Base-by-base conservation (phyloP, 1,140 invertebrate genomes). In the Atta cephalotes region DNA sequence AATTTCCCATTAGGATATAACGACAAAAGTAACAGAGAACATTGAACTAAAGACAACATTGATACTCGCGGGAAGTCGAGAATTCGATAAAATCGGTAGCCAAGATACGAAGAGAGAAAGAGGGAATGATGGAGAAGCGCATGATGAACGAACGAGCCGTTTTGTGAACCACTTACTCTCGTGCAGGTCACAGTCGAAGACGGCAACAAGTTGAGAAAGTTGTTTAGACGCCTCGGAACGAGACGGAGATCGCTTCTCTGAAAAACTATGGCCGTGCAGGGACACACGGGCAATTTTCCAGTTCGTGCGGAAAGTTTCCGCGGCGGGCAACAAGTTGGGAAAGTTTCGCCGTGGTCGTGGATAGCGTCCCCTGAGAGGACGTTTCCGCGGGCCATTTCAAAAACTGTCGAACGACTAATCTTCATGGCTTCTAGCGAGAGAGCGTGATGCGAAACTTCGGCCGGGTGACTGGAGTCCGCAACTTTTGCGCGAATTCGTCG, bases 121-220 rank as follows among this genome's bases (percentile, higher is more conserved):
- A 56, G 12, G 10, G 5, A 31, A 21, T 6, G 18, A 16, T 18
- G 28, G n/a, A 18, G n/a, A 49, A 25, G 49, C 21, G 28, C n/a
- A 21, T 9, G 9, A n/a, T 25, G 66, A 14, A 53, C 39, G 31
- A 76, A 76, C 82, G 87, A 78, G 9, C 31, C 35, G 77, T 79
- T 79, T 74, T 35, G 70, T 51, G 66, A 87, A 35, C 39, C 71
- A 72, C 68, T 84, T 76, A 16, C 12, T 28, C n/a, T 2, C 70
- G 14, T 56, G 70, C 28, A 88, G 88, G 84, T 88, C 80, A 84
- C 53, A 70, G 21, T 81, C 49, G 78, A 81, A 81, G 62, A 89
- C 58, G 92, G 92, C 94, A 94, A 94, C 93, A 94, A 94, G 93
- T 95, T 91, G 88, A 82, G 86, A 91, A 93, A 94, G 93, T 94